Conservation (phyloP, 1,140 invertebrate species). For the Zaprionus inermis region DNA sequence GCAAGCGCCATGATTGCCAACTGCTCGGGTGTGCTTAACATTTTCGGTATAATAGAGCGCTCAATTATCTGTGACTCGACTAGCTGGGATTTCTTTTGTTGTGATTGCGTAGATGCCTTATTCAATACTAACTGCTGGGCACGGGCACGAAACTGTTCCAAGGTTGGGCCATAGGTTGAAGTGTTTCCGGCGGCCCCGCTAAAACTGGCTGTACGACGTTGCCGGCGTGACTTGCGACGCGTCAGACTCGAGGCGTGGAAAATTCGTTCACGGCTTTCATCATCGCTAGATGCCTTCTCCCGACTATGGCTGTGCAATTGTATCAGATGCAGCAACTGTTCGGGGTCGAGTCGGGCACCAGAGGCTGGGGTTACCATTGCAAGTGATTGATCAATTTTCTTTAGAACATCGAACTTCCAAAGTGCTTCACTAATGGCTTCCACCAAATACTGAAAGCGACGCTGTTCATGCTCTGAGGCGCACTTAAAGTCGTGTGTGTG, state of each 20-base stretch:
- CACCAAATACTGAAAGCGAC: slow-evolving; percentile 62
- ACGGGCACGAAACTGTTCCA: slow-evolving; percentile 46
- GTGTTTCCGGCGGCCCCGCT: slow-evolving; percentile 47
- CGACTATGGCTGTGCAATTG: slow-evolving; percentile 58
- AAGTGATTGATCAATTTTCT: slow-evolving; percentile 71
- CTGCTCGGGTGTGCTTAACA: slow-evolving; percentile 74
- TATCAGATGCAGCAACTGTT: slow-evolving; percentile 68
- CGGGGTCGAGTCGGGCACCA: slow-evolving; percentile 55
- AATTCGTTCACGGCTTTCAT: slow-evolving; percentile 70
- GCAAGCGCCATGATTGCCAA: slow-evolving; percentile 78
- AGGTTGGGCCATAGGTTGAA: slow-evolving; percentile 22
- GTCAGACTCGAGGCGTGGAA: slow-evolving; percentile 62
- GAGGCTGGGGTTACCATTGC: slow-evolving; percentile 17
- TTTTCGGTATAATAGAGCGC: slow-evolving; percentile 74
- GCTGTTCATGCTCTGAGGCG: slow-evolving; percentile 50
- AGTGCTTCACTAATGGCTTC: slow-evolving; percentile 72
- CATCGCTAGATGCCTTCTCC: slow-evolving; percentile 77
- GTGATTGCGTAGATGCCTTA: not conserved
- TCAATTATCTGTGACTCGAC: slow-evolving; percentile 12
- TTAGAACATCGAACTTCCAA: slow-evolving; percentile 72
- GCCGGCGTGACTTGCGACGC: slow-evolving; percentile 64
- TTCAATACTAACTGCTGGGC: slow-evolving; percentile 38
- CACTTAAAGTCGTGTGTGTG: slow-evolving; percentile 76
- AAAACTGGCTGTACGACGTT: slow-evolving; percentile 67
- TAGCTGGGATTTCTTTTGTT: not conserved